These are phyloP conservation scores for Adoxophyes honmai DNA, from an alignment of 1,140 invertebrate genomes.

Conservation along the genomic window DNA sequence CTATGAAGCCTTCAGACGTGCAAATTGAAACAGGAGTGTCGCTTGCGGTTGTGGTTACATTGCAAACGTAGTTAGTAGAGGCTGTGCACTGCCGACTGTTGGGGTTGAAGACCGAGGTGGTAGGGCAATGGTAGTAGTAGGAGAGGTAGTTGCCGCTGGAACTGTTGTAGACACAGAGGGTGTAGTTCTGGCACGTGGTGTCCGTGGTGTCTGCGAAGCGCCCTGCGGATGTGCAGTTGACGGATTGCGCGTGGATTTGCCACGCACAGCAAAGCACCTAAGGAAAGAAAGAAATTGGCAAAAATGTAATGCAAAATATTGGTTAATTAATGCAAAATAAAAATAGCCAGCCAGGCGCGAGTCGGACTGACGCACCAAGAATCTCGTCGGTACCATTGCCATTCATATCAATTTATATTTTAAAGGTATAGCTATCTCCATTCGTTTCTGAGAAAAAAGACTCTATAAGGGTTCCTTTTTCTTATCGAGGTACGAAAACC, in stretches of 20 bases:
- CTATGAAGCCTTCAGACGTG: constrained; percentile 12
- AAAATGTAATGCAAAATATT: too few species aligned
- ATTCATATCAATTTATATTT: too few species aligned
- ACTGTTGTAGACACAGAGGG: constrained; percentile 17
- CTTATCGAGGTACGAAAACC: too few species aligned
- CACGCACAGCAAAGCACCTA: not conserved
- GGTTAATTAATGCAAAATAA: too few species aligned
- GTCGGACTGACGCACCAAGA: too few species aligned
- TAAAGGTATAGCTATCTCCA: too few species aligned
- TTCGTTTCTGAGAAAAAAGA: too few species aligned
- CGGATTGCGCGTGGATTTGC: not conserved
- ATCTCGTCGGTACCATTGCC: too few species aligned
- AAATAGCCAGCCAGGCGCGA: too few species aligned
- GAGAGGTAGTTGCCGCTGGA: constrained; percentile 22
- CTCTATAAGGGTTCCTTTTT: too few species aligned
- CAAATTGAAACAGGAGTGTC: not conserved
- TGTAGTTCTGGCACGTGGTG: constrained; percentile 18
- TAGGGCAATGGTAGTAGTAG: constrained; percentile 48
- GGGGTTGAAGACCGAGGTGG: constrained; percentile 47
- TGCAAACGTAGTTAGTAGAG: constrained; percentile 25
- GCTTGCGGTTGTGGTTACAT: not conserved
- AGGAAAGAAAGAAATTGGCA: too few species aligned
- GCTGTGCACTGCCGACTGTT: constrained; percentile 28
- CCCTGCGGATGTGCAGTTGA: constrained; percentile 10
- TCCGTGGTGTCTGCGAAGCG: constrained; percentile 12